Evolutionary conservation across 92 coral and sea anemone species (phyloP), one percentile per base, ranked within the genome.

Genomic region (Actinostola sp.): DNA sequence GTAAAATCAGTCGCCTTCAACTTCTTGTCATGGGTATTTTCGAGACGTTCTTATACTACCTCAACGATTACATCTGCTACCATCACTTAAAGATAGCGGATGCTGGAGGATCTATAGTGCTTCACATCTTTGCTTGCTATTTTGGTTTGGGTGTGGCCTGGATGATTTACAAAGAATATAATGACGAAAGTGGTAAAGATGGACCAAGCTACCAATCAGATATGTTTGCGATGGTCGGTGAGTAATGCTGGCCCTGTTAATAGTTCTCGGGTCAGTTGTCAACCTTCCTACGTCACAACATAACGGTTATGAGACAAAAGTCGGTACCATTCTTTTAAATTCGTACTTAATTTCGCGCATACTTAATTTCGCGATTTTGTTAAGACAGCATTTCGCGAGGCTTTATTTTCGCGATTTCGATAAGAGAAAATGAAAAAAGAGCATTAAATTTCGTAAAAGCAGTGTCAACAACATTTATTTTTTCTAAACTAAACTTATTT

Each of bases 1-100:
- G 92, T 23, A 88, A 88, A 82, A 84, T 88, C 82, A 88, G 86
- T 46, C 88, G 92, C 42, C 85, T 82, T 49, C 92, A 88, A 60
- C 82, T 88, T 2, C 81, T 88, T 30, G 13, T 83, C 20, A 84
- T 88, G 29, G 88, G 85, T 10, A 46, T 88, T 46, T 77, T 88
- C 14, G 92, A 88, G 64, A 71, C 73, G 41, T 62, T 88, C 50
- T 71, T 88, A 66, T 88, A 72, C 66, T 66, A 88, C 34, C 48
- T 88, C 30, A 88, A 88, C 70, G 93, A 83, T 56, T 83, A 71
- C 74, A 63, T 88, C 59, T 60, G 60, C 42, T 67, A 83, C 17
- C 69, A 88, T 43, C 72, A 88, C 67, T 74, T 88, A 3, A 69
- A 88, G 79, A 82, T 88, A 19, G 74, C 92, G 19, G 92, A 88